Base-by-base conservation (phyloP, 2,113 vertebrate species). In the Corythornis cristatus region DNA sequence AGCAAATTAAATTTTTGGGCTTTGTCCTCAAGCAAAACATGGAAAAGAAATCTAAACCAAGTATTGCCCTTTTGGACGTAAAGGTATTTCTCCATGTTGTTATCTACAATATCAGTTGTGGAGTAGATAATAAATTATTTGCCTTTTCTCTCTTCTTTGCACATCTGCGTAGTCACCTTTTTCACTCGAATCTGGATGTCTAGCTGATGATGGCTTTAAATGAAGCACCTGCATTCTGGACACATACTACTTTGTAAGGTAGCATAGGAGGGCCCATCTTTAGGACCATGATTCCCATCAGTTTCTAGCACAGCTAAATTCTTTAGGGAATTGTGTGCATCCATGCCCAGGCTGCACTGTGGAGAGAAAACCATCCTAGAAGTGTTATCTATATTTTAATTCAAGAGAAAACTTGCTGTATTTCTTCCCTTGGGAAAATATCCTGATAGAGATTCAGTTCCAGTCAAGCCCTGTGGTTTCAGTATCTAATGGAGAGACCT, bases 351-450 rank as follows among this genome's bases (percentile, higher is more conserved):
- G 42, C 50, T 58, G 35, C 20, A 7, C 12, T 33, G 60, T 13
- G n/a, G 68, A 71, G n/a, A 71, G 29, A 76, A 53, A 83, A 28
- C 11, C 15, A 11, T 78, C 40, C 48, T 74, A 1, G 15, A 74
- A 28, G 51, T 73, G 20, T n/a, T 83, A 68, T 54, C 83, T 76
- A 1, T 60, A 31, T 77, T 82, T 77, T 56, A 80, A 91, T 91
- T 86, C 65, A 65, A 89, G 45, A 45, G 83, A 89, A 78, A 53
- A 51, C 54, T 75, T 65, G 35, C 51, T 54, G 33, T 16, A 15
- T 76, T 89, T 61, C 74, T 94, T 95, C 93, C 75, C 93, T 91
- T 92, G 93, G 89, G 93, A 96, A 96, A 94, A 60, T 67, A 65
- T 17, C 19, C 46, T 11, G 79, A 77, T 80, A 71, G 2, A 83